phyloP scores from a whole-genome alignment of 2,888 invertebrate genomes.

The Drosophila aldrichi region DNA sequence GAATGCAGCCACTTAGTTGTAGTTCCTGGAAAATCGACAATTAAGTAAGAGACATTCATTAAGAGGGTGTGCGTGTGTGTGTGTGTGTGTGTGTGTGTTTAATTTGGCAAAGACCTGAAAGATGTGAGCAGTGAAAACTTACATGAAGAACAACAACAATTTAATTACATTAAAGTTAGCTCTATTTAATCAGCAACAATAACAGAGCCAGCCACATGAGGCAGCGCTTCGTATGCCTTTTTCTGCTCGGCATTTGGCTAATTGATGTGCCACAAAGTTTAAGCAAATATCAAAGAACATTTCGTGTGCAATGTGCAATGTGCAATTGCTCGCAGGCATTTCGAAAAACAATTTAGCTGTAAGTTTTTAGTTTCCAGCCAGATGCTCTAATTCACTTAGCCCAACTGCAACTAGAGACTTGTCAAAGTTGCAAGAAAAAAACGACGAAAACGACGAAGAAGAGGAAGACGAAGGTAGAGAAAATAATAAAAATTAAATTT shows the following conservation, averaged over 20 bases:
- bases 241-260: conserved; percentile 34
- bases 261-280: conserved; percentile 53
- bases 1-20: conserved; percentile 4
- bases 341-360: conserved; percentile 57
- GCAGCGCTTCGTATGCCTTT: background rate
- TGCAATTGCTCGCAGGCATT: conserved; percentile 48
- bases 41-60: conserved; percentile 21
- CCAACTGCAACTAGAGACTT: conserved; percentile 50
- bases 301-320: conserved; percentile 24
- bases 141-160: conserved; percentile 30
- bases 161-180: conserved; percentile 49
- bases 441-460: background rate
- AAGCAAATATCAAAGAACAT: conserved; percentile 39
- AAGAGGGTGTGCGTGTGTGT: no score
- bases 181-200: conserved; percentile 46
- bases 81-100: conserved; percentile 21
- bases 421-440: conserved; percentile 32
- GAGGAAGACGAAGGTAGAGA: no score
- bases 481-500: conserved; percentile 44
- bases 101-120: conserved; percentile 10
- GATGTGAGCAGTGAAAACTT: conserved; percentile 3
- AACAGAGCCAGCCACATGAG: conserved; percentile 24
- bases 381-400: conserved; percentile 66
- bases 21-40: background rate
- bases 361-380: conserved; percentile 55